These are phyloP conservation scores for Rhyacichthys aspro DNA, from an alignment of 2,797 vertebrate species.

Conservation along the genomic window DNA sequence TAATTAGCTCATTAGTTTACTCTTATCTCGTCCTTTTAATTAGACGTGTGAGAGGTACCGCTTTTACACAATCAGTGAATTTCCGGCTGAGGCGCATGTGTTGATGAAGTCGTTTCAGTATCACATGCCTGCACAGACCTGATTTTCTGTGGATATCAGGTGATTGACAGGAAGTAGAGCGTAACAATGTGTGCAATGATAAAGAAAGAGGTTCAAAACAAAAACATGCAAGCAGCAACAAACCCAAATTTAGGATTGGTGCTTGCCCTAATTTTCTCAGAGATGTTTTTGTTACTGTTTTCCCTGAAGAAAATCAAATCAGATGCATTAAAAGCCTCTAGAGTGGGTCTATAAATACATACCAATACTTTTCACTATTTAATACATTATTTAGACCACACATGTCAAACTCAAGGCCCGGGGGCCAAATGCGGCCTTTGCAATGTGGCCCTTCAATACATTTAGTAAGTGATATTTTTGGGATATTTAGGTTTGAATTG, in stretches of 20 bases:
- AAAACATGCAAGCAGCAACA: slow-evolving; percentile 19
- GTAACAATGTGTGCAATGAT: slow-evolving; percentile 23
- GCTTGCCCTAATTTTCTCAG: slow-evolving; percentile 34
- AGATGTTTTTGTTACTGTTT: slow-evolving; percentile 28
- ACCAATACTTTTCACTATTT: too few relatives aligned
- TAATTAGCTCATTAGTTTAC: too few relatives aligned
- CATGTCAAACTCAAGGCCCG: too few relatives aligned
- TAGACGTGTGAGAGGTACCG: background rate
- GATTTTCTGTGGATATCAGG: slow-evolving; percentile 48
- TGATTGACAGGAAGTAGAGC: slow-evolving; percentile 57
- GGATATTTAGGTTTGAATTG: too few relatives aligned
- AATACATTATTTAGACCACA: too few relatives aligned
- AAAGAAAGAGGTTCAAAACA: slow-evolving; percentile 20
- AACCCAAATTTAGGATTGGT: slow-evolving; percentile 32
- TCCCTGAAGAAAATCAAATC: slow-evolving; percentile 10
- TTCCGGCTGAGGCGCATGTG: slow-evolving; percentile 4
- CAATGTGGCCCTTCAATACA: too few relatives aligned
- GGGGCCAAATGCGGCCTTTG: too few relatives aligned
- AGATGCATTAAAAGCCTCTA: too few relatives aligned
- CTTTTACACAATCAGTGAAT: background rate
- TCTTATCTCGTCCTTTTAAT: too few relatives aligned
- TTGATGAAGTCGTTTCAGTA: slow-evolving; percentile 17
- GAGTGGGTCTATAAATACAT: too few relatives aligned
- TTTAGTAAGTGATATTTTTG: too few relatives aligned
- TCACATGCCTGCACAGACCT: slow-evolving; percentile 12